Percentiles rank a stretch among this genome's conserved stretches.
Evolutionary conservation across 2,797 vertebrate genomes (phyloP).

Genomic region (Pangasius larnaudii): DNA sequence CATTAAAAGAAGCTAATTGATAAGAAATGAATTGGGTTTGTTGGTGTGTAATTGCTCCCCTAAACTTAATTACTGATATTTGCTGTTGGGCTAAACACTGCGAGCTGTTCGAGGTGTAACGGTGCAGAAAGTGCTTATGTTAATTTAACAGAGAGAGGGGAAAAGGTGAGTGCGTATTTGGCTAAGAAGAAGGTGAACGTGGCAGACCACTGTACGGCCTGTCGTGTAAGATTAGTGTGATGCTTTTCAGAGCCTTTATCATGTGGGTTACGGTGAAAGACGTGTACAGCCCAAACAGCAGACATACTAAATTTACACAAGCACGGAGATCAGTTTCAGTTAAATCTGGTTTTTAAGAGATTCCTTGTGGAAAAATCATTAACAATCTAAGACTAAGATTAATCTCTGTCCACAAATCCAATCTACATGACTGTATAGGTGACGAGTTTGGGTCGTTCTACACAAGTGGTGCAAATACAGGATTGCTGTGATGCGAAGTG

Average conservation of each 20-base stretch:
- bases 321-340: background rate
- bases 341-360: conserved; percentile 10
- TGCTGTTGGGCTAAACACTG: conserved; percentile 44
- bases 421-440: background rate
- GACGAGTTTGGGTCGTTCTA: background rate
- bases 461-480: conserved; percentile 1
- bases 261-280: background rate
- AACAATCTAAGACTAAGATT: conserved; percentile 22
- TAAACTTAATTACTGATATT: conserved; percentile 53
- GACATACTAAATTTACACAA: conserved; percentile 4
- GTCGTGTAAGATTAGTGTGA: conserved; percentile 17
- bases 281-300: background rate
- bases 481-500: background rate
- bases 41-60: conserved; percentile 50
- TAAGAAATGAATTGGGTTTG: conserved; percentile 49
- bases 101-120: conserved; percentile 18
- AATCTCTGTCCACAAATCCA: background rate
- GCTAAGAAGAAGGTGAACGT: conserved; percentile 9
- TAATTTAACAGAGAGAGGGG: conserved; percentile 29
- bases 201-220: background rate
- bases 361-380: background rate
- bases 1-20: conserved; percentile 47
- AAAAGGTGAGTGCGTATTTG: conserved; percentile 12
- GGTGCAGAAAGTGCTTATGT: conserved; percentile 32
- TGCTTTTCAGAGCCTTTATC: background rate